Conservation (phyloP, 2,888 invertebrate species). For the Agriopis aurantiaria region DNA sequence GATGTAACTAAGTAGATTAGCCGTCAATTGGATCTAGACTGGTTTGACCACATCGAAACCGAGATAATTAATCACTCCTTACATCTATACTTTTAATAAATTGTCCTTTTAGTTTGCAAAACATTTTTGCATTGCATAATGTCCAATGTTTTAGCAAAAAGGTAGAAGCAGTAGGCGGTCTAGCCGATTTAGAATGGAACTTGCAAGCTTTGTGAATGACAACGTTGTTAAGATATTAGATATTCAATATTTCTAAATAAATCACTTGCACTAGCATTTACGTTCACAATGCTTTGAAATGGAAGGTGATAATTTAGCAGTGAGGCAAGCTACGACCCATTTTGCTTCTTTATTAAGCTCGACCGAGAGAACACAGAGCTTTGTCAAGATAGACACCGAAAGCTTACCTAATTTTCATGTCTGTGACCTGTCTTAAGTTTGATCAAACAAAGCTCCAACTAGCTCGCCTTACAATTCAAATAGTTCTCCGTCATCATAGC, state of each 20-base stretch:
- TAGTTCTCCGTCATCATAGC: too few species aligned
- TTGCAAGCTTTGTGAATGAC: slow-evolving; percentile 21
- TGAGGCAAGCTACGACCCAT: slow-evolving; percentile 19
- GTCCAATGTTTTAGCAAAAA: not conserved
- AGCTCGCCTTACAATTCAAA: too few species aligned
- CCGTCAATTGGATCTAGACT: slow-evolving; percentile 29
- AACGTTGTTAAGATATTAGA: slow-evolving; percentile 28
- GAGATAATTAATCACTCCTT: slow-evolving; percentile 31
- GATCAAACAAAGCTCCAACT: too few species aligned
- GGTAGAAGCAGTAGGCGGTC: slow-evolving; percentile 6
- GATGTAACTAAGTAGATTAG: slow-evolving; percentile 26
- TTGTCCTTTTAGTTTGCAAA: slow-evolving; percentile 22
- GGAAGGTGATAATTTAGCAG: slow-evolving; percentile 8
- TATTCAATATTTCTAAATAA: slow-evolving; percentile 37
- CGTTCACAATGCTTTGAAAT: slow-evolving; percentile 23
- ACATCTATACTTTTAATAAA: slow-evolving; percentile 26
- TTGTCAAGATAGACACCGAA: too few species aligned
- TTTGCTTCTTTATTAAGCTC: slow-evolving; percentile 16
- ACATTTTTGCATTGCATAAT: slow-evolving; percentile 8
- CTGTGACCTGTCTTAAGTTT: too few species aligned
- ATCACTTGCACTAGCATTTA: slow-evolving; percentile 25
- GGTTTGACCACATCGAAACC: slow-evolving; percentile 31
- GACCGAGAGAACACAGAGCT: too few species aligned
- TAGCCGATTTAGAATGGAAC: slow-evolving; percentile 22
- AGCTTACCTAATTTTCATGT: too few species aligned